phyloP scores from a whole-genome alignment of 2,113 vertebrate species.

The Corythoichthys intestinalis region DNA sequence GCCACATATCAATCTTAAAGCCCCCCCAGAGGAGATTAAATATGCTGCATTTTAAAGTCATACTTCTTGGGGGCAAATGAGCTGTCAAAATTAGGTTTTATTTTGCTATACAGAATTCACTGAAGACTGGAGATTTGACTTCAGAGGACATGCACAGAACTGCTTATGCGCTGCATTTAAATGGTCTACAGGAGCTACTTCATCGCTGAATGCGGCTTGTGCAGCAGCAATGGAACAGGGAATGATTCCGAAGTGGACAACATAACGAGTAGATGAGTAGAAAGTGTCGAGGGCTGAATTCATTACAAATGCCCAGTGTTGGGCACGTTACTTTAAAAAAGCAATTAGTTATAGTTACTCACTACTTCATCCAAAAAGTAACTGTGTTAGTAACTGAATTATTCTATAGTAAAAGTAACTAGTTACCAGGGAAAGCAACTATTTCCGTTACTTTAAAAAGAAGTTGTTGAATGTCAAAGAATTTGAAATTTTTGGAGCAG shows the following conservation, averaged over 20 bases:
- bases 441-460: too few relatives aligned
- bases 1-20: slow-evolving; percentile 53
- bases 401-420: too few relatives aligned
- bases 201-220: neutral
- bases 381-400: too few relatives aligned
- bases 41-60: slow-evolving; percentile 58
- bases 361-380: too few relatives aligned
- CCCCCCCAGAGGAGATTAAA: slow-evolving; percentile 59
- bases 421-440: too few relatives aligned
- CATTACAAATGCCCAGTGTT: neutral
- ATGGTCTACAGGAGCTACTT: slow-evolving; percentile 2
- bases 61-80: slow-evolving; percentile 31
- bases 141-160: neutral
- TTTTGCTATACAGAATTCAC: neutral
- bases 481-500: too few relatives aligned
- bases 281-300: neutral
- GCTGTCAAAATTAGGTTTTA: slow-evolving; percentile 32
- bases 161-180: slow-evolving; percentile 4
- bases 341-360: too few relatives aligned
- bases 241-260: slow-evolving; percentile 1
- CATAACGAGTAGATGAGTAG: neutral
- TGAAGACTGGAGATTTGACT: neutral
- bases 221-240: neutral
- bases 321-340: too few relatives aligned
- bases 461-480: too few relatives aligned